Evolutionary conservation across 2,888 invertebrate genomes (phyloP).

Genomic region (Acleris literana): DNA sequence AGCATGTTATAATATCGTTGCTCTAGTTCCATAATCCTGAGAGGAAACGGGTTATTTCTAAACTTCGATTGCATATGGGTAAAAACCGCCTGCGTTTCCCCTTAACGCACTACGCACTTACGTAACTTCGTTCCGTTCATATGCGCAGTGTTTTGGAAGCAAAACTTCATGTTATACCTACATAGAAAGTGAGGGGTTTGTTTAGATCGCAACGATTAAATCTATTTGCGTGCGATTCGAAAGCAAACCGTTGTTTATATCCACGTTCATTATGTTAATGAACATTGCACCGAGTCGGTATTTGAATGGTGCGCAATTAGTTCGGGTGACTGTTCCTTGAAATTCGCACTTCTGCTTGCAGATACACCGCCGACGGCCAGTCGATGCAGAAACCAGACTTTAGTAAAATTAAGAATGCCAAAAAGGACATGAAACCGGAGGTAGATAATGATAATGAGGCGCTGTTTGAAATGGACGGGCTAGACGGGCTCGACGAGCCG

Average conservation of each 20-base stretch:
- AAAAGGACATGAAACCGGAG: constrained; percentile 55
- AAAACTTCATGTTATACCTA: constrained; percentile 16
- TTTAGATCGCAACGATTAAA: constrained; percentile 39
- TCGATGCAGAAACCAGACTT: constrained; percentile 83
- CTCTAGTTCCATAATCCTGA: not conserved
- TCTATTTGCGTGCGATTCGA: constrained; percentile 54
- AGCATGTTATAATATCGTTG: constrained; percentile 1
- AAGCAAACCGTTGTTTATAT: constrained; percentile 49
- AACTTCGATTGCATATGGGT: not conserved
- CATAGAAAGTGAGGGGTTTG: constrained; percentile 50
- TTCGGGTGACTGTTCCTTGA: constrained; percentile 33
- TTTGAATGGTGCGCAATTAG: constrained; percentile 35
- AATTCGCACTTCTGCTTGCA: constrained; percentile 48
- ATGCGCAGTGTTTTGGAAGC: constrained; percentile 25
- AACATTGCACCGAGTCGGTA: constrained; percentile 38
- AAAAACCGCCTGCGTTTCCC: not conserved
- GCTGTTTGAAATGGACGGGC: constrained; percentile 85
- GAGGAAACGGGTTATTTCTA: not conserved
- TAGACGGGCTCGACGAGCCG: constrained; percentile 83
- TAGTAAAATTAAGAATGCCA: constrained; percentile 74
- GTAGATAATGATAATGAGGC: constrained; percentile 78
- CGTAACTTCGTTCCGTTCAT: constrained; percentile 19
- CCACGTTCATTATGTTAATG: constrained; percentile 46
- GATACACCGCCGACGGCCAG: constrained; percentile 84
- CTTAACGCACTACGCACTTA: constrained; percentile 10